Base-by-base conservation (phyloP, 2,113 vertebrate species). In the Dolichotis patagonum region DNA sequence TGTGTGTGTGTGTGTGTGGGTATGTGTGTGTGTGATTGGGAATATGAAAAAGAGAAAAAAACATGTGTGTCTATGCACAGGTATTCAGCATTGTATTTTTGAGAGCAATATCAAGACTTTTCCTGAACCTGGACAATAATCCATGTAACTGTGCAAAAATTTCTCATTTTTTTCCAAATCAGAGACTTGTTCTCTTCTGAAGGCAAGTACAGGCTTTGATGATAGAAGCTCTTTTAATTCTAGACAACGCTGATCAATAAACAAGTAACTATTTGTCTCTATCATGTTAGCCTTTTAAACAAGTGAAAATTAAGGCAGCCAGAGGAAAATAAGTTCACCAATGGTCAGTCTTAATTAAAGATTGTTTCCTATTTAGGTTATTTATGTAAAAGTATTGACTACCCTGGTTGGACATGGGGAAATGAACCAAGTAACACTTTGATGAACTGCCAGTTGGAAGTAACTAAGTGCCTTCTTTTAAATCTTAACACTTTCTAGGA, bases 401-500 rank as follows among this genome's bases (percentile, higher is more conserved):
- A 30, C 28, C 13, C 26, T 17, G 3, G 28, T 17, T 77, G 0
- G 7, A 1, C 9, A 13, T 20, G 1, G 52, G 16, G 38, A 54
- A 85, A 85, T 38, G 9, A 90, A 52, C 7, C 85, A 17, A 24
- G 17, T 4, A 60, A 46, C 20, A 54, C 11, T 69, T 69, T 49
- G 73, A 77, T 41, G 22, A 90, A 58, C 14, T 49, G 56, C 28
- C 16, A 7, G 19, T 56, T 6, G 69, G 13, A 85, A 92, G 43
- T 41, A 28, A 28, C 65, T 91, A 84, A 82, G 84, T 69, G 67
- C 24, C 73, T 91, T 91, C 80, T 73, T 54, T 92, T 38, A 88
- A 67, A 91, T 56, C 28, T 85, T 77, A 80, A 89, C 63, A 85
- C 60, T 92, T 96, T 82, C 52, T 73, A 91, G 65, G 65, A 86